A percentile compares a stretch with the other conserved stretches of the same genome.
These are phyloP conservation scores for Zoanthus solanderi DNA, from an alignment of 92 coral and sea anemone species.

Conservation along the genomic window DNA sequence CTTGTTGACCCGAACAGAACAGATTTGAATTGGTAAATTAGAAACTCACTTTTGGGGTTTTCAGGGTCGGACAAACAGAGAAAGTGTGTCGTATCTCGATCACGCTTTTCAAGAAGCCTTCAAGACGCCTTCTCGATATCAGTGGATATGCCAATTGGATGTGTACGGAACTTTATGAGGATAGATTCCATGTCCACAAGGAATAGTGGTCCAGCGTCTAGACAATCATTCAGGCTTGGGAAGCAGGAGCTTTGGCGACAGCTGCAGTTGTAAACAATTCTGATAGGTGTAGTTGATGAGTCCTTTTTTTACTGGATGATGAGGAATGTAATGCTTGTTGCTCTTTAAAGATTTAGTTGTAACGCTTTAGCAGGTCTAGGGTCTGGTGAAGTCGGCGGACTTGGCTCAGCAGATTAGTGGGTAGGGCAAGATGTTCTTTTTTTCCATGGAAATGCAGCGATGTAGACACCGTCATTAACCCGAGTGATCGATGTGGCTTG, in stretches of 20 bases:
- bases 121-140: neutral
- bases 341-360: constrained; percentile 56
- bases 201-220: too few species aligned
- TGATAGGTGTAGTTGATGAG: constrained; percentile 65
- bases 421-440: constrained; percentile 52
- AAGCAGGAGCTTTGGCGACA: too few species aligned
- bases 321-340: constrained; percentile 56
- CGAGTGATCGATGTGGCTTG: constrained; percentile 53
- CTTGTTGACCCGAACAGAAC: too few species aligned
- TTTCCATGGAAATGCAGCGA: constrained; percentile 66
- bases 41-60: too few species aligned
- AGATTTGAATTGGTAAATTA: too few species aligned
- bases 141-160: too few species aligned
- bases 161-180: too few species aligned
- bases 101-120: neutral
- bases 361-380: constrained; percentile 46
- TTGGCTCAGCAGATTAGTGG: constrained; percentile 42
- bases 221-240: too few species aligned
- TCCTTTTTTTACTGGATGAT: constrained; percentile 63
- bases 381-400: constrained; percentile 52
- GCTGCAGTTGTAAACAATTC: constrained; percentile 68
- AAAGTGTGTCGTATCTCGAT: neutral
- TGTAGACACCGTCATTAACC: constrained; percentile 59
- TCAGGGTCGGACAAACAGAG: too few species aligned
- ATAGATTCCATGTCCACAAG: too few species aligned